phyloP scores from a whole-genome alignment of 2,113 vertebrate species.

The Oceanodroma tethys region DNA sequence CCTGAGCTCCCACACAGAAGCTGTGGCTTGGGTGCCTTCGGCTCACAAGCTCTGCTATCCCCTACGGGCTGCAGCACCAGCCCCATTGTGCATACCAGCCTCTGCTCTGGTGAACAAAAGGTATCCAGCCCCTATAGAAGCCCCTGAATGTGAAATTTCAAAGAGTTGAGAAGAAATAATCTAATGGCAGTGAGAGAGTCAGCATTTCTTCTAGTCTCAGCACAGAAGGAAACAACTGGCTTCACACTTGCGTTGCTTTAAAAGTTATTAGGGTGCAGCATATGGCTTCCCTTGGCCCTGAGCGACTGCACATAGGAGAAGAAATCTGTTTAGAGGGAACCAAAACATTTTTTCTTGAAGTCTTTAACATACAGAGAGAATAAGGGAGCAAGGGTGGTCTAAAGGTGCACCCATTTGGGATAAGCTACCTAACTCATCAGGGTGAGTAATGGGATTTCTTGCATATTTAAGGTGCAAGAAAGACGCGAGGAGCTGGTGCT shows the following conservation, averaged over 20 bases:
- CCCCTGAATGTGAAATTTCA: neutral
- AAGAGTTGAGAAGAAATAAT: neutral
- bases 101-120: neutral
- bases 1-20: neutral
- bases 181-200: neutral
- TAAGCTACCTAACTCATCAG: neutral
- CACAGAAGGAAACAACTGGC: neutral
- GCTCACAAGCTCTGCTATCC: neutral
- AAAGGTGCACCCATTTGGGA: neutral
- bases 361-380: neutral
- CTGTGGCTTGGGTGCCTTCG: neutral
- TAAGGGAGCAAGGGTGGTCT: neutral
- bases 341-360: neutral
- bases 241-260: neutral
- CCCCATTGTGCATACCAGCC: neutral
- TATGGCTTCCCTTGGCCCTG: neutral
- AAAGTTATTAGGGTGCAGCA: neutral
- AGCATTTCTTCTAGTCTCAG: neutral
- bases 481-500: neutral
- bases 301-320: neutral
- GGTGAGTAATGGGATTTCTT: neutral
- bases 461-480: neutral
- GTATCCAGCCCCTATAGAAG: neutral
- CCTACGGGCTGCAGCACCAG: neutral
- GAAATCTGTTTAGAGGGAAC: neutral